Evolutionary conservation across 2,888 invertebrate genomes (phyloP), one percentile per base, ranked within the genome.

Genomic region (Drosophila stalkeri): DNA sequence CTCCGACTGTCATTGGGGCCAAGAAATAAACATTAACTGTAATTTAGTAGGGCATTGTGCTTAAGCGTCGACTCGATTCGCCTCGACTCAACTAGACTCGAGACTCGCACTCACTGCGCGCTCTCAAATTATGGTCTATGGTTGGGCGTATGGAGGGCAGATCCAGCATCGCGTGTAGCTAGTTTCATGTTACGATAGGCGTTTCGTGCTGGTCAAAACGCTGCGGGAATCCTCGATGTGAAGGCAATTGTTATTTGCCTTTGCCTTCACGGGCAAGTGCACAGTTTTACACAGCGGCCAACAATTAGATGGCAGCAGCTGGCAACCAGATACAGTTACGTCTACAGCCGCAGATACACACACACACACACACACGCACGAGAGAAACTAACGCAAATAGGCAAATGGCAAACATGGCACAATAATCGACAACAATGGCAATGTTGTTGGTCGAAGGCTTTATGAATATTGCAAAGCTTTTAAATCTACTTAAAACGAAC

Each of bases 21-120:
- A 87, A 85, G 90, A 86, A 86, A 90, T 90, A 86, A 86, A 86
- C 86, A 86, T 86, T 86, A 86, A 86, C 86, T 90, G 86, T 86
- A 86, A 86, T 90, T 86, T 86, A 86, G 86, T 90, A 81, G 89
- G 77, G 89, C 86, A 86, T 86, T 86, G 90, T 86, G 89, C 88
- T 90, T 83, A 90, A 90, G 86, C 90, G 86, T 73, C 82, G 85
- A 85, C 78, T 76, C 84, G 44, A 65, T 18, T 18, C 18, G 43
- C 8, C 33, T 72, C 63, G 59, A 44, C 55, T 64, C 64, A 43
- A 47, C 16, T 47, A 51, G 57, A 27, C 41, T 49, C 20, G 69
- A 68, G 57, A 68, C 56, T 76, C 78, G 68, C 70, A 70, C 62
- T 75, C 63, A 47, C 66, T 72, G 78, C 75, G 64, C 72, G 64